A percentile compares a stretch with the other conserved stretches of the same genome.
Evolutionary conservation across 53 echinoderm and acorn worm genomes (phyloP).

Genomic region (Holothuria leucospilota): DNA sequence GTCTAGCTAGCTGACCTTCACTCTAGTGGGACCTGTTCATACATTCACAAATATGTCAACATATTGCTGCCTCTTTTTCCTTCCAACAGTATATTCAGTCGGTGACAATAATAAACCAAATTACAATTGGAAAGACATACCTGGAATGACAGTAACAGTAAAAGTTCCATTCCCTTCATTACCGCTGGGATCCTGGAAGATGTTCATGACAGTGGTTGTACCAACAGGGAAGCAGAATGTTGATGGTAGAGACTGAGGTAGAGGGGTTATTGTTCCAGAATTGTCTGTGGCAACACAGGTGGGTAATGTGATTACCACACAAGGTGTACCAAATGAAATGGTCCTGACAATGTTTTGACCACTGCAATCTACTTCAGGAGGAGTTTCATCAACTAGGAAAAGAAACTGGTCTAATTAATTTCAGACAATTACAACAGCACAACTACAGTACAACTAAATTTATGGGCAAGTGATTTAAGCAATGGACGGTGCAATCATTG

Average conservation of each 20-base stretch:
- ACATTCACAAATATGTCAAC: too few species aligned
- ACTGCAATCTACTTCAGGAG: constrained; percentile 38
- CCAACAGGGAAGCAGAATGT: constrained; percentile 44
- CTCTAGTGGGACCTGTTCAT: too few species aligned
- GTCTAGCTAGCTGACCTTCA: too few species aligned
- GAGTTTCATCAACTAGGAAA: neutral
- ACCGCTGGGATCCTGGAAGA: constrained; percentile 52
- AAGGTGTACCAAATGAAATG: constrained; percentile 1
- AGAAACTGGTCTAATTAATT: too few species aligned
- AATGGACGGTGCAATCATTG: too few species aligned
- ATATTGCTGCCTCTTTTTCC: too few species aligned
- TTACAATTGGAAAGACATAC: neutral
- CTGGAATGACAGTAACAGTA: constrained; percentile 33
- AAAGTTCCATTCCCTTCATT: constrained; percentile 47
- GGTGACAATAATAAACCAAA: too few species aligned
- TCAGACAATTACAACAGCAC: too few species aligned
- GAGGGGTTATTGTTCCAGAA: constrained; percentile 27
- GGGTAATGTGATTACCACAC: constrained; percentile 20
- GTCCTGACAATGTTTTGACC: constrained; percentile 16
- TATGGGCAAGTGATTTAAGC: too few species aligned
- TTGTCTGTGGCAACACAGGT: constrained; percentile 50
- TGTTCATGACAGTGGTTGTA: constrained; percentile 11
- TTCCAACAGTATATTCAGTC: too few species aligned
- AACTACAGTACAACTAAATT: too few species aligned
- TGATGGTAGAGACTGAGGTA: constrained; percentile 11